A percentile compares a stretch with the other conserved stretches of the same genome.
These are phyloP conservation scores for Ypsolopha sequella DNA, from an alignment of 2,888 invertebrate species.

Conservation along the genomic window DNA sequence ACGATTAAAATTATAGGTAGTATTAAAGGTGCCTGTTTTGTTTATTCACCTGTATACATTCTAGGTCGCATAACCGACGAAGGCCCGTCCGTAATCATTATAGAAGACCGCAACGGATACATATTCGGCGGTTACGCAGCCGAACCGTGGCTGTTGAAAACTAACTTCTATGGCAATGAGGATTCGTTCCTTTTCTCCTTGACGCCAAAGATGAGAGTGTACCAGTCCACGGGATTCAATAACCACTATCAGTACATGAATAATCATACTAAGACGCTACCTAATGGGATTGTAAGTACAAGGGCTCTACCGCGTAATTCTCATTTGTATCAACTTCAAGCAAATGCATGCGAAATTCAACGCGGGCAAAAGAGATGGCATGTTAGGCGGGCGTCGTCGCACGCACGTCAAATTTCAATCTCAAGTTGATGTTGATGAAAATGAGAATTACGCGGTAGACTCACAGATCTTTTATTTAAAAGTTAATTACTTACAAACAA, in stretches of 20 bases:
- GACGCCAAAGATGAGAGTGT: constrained; percentile 83
- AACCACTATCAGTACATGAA: constrained; percentile 94
- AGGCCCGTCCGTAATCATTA: constrained; percentile 85
- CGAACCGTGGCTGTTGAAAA: constrained; percentile 79
- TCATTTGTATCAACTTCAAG: too few relatives aligned
- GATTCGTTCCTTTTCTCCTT: constrained; percentile 88
- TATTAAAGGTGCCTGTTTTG: too few relatives aligned
- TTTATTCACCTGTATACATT: neutral
- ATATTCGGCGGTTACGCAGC: constrained; percentile 94
- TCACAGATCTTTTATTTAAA: too few relatives aligned
- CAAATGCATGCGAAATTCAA: too few relatives aligned
- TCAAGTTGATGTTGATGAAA: too few relatives aligned
- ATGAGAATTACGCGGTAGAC: too few relatives aligned
- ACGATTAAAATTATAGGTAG: too few relatives aligned
- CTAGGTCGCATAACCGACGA: constrained; percentile 80
- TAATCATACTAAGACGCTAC: constrained; percentile 91
- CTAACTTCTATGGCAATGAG: constrained; percentile 82
- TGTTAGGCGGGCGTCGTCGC: too few relatives aligned
- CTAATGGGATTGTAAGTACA: constrained; percentile 85
- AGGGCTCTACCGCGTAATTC: too few relatives aligned
- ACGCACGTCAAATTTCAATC: too few relatives aligned
- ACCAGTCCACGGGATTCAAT: constrained; percentile 85
- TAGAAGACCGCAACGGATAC: constrained; percentile 85
- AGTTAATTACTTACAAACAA: too few relatives aligned
- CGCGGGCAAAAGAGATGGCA: too few relatives aligned